phyloP scores from a whole-genome alignment of 2,888 invertebrate species.

The Erebia palarica region DNA sequence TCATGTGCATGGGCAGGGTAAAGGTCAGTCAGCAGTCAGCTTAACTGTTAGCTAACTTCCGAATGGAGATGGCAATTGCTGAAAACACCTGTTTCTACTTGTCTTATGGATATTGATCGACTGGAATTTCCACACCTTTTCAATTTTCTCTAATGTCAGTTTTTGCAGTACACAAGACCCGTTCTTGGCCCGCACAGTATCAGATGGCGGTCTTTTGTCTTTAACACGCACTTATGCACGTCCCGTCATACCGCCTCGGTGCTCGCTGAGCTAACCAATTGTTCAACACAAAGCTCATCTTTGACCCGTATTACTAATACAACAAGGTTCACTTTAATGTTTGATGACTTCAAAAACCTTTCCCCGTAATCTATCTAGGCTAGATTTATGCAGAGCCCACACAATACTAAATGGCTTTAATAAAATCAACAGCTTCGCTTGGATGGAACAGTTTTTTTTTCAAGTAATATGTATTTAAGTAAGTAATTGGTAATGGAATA shows the following conservation, averaged over 20 bases:
- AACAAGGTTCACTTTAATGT: conserved; percentile 28
- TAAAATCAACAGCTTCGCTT: neutral
- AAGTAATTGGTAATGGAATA: neutral
- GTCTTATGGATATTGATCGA: conserved; percentile 9
- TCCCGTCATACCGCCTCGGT: conserved; percentile 48
- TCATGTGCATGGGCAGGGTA: too few relatives aligned
- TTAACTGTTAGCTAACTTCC: neutral
- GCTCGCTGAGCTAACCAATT: conserved; percentile 50
- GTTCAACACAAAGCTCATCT: conserved; percentile 34
- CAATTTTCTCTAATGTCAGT: conserved; percentile 28
- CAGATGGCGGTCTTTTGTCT: conserved; percentile 71
- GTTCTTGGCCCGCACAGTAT: conserved; percentile 49
- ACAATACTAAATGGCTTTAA: conserved; percentile 6
- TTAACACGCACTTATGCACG: conserved; percentile 60
- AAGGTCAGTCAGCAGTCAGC: too few relatives aligned
- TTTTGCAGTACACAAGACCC: conserved; percentile 34
- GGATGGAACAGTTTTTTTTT: neutral
- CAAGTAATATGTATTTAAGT: neutral
- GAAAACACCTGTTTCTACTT: neutral
- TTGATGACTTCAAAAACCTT: conserved; percentile 1
- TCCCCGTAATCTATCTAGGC: conserved; percentile 27
- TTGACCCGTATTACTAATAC: conserved; percentile 37
- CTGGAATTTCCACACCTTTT: conserved; percentile 16
- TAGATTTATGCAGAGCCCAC: conserved; percentile 22
- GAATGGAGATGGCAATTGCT: neutral